Evolutionary conservation across 2,797 vertebrate species (phyloP).

Genomic region (Lophotriccus pileatus): DNA sequence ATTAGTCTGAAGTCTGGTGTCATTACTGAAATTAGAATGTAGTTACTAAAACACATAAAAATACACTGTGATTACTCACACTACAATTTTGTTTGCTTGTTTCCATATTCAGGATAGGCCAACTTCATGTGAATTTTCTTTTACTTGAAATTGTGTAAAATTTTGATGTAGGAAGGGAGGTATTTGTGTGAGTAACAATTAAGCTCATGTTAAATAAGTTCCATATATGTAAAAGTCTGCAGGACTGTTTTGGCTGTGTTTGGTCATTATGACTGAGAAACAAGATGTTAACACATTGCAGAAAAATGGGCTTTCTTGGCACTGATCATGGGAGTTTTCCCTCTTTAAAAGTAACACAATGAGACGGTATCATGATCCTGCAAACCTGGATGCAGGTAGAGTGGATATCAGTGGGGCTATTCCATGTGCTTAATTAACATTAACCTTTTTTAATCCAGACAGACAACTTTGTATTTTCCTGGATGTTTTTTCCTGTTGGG

Average conservation of each 20-base stretch:
- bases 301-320: neutral
- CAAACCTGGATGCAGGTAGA: neutral
- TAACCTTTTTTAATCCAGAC: neutral
- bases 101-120: neutral
- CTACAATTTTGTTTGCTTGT: neutral
- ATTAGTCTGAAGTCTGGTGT: neutral
- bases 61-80: neutral
- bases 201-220: neutral
- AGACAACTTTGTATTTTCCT: neutral
- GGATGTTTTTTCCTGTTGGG: neutral
- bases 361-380: fast-evolving
- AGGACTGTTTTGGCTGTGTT: neutral
- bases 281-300: neutral
- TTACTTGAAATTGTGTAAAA: neutral
- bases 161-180: neutral
- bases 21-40: neutral
- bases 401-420: neutral
- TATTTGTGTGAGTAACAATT: neutral
- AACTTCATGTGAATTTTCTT: neutral
- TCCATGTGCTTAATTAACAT: neutral
- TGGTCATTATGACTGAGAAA: neutral
- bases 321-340: neutral
- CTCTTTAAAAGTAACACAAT: neutral
- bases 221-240: neutral
- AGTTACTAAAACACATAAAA: neutral